Conservation (phyloP, 2,797 vertebrate genomes). For the Acipenser transmontanus region DNA sequence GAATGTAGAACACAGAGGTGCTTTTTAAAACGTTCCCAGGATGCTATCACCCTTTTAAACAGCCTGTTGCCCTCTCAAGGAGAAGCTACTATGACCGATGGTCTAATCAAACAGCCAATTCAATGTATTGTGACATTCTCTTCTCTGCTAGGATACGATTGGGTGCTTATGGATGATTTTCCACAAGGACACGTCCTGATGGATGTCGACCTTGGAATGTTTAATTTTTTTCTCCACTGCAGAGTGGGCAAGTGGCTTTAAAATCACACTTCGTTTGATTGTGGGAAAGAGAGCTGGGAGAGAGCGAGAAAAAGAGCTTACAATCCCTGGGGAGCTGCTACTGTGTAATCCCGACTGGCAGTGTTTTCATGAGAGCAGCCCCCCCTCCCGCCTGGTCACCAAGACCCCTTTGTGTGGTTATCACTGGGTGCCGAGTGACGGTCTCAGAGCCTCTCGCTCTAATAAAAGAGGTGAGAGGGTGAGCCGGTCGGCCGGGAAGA, state of each 20-base stretch:
- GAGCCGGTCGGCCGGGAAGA: slow-evolving; percentile 18
- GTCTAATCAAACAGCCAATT: too few relatives aligned
- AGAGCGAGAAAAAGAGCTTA: slow-evolving; percentile 16
- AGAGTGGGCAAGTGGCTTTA: background rate
- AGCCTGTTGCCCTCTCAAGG: too few relatives aligned
- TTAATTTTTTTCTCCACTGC: background rate
- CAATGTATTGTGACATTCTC: too few relatives aligned
- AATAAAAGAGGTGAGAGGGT: slow-evolving; percentile 30
- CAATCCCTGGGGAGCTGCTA: slow-evolving; percentile 32
- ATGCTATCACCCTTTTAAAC: too few relatives aligned
- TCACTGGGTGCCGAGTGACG: slow-evolving; percentile 63
- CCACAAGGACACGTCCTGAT: too few relatives aligned
- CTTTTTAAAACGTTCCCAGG: too few relatives aligned
- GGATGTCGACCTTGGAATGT: background rate
- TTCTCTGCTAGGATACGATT: too few relatives aligned
- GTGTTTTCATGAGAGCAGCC: slow-evolving; percentile 49
- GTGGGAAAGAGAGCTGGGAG: background rate
- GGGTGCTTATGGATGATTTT: too few relatives aligned
- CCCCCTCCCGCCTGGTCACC: slow-evolving; percentile 44
- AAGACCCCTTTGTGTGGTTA: slow-evolving; percentile 63
- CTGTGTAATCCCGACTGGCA: slow-evolving; percentile 58
- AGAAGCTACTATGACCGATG: too few relatives aligned
- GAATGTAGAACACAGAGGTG: too few relatives aligned
- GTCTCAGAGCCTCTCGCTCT: slow-evolving; percentile 47
- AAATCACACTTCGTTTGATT: background rate